Conservation (phyloP, 2,888 invertebrate species). For the Ditula angustiorana region DNA sequence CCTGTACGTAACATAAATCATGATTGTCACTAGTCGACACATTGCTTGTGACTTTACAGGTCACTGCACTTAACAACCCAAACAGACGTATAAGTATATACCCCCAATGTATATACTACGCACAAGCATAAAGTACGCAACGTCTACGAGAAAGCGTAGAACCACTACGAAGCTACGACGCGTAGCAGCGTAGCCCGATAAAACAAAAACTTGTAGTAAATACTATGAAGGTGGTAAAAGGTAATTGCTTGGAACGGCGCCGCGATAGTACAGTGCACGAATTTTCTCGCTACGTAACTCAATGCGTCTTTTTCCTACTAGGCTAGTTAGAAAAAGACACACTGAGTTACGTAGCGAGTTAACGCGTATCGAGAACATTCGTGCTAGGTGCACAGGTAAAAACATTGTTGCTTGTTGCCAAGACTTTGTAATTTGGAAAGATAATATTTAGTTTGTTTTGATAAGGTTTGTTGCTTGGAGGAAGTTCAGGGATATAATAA, state of each 20-base stretch:
- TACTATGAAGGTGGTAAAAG: constrained; percentile 7
- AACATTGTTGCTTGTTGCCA: constrained; percentile 2
- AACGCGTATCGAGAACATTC: no score
- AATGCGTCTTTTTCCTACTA: no score
- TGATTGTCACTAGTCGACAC: no score
- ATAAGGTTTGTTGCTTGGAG: constrained; percentile 8
- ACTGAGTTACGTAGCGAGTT: no score
- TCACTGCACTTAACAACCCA: not conserved
- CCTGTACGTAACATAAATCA: no score
- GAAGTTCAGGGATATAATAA: not conserved
- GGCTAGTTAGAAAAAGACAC: no score
- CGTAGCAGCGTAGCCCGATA: constrained; percentile 34
- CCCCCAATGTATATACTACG: not conserved
- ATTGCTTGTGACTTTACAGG: not conserved
- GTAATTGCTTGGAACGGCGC: constrained; percentile 1
- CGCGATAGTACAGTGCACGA: constrained; percentile 3
- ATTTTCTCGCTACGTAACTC: no score
- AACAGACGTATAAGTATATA: not conserved
- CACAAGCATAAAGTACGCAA: not conserved
- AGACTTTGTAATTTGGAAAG: constrained; percentile 5
- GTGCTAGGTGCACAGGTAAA: no score
- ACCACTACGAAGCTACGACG: constrained; percentile 22
- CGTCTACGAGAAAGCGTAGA: not conserved
- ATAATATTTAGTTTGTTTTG: constrained; percentile 8
- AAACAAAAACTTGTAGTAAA: constrained; percentile 14